Evolutionary conservation across 2,113 vertebrate species (phyloP), one percentile per base, ranked within the genome.

Genomic region (Apodemus speciosus): DNA sequence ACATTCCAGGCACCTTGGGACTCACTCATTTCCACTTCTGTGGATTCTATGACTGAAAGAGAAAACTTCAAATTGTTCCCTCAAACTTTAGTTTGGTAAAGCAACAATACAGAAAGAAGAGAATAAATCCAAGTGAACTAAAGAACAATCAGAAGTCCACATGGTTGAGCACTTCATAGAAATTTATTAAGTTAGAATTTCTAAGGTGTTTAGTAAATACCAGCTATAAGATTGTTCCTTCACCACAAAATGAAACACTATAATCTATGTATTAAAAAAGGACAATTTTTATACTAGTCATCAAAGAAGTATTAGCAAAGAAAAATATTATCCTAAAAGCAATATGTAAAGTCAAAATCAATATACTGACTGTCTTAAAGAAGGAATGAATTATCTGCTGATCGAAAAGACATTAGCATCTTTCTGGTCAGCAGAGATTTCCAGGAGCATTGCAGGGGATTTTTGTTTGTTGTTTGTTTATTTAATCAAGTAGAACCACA

Each of bases 31-130:
- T 10, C 27, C 18, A 71, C 18, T 66, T 51, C 13, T 92, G 35
- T 73, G 72, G 94, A 95, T 60, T 87, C 58, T 92, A 64, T 76
- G 76, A 23, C 21, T 91, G 53, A 58, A 90, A 66, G 10, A 76
- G 40, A 5, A 86, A 91, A 96, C 95, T 53, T 10, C 76, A 68
- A 64, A 94, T 88, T 85, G 7, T 58, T 79, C 46, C 14, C 14
- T 87, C 56, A 66, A 43, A 89, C 79, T 81, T 75, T 49, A 90
- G 88, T 69, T 0, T 81, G 40, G n/a, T 75, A 89, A 94, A 88
- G 51, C 72, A 86, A 89, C 16, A 76, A 20, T 43, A 88, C 2
- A 27, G 2, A 62, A 14, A 9, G 20, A 89, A 90, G 88, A 85
- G 23, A 49, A 96, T 20, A 76, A 58, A 76, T 62, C 53, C n/a